phyloP scores from a whole-genome alignment of 2,113 vertebrate genomes.

The Brevimyrus niger region DNA sequence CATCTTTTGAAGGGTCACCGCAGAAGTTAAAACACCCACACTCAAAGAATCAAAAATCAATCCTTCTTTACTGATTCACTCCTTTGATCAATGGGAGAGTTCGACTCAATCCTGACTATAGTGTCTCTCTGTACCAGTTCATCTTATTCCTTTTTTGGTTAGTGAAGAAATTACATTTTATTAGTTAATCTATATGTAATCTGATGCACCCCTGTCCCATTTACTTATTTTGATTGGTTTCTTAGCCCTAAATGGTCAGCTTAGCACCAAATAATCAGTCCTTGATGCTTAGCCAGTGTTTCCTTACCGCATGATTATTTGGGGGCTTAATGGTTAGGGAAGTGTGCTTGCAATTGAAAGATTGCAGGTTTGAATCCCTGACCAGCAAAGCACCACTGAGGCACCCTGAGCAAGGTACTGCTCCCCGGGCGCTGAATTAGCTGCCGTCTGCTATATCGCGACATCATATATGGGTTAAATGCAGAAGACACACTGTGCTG shows the following conservation, averaged over 20 bases:
- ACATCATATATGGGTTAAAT: too few species aligned
- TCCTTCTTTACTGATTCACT: neutral
- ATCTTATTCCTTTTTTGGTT: neutral
- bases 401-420: too few species aligned
- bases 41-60: neutral
- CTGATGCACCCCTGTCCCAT: neutral
- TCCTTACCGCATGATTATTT: neutral
- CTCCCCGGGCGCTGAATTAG: too few species aligned
- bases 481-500: too few species aligned
- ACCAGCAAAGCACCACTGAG: too few species aligned
- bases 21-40: neutral
- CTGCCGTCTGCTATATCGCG: too few species aligned
- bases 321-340: too few species aligned
- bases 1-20: neutral
- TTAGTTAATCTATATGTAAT: neutral
- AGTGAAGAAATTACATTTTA: neutral
- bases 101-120: neutral
- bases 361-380: too few species aligned
- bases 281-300: neutral
- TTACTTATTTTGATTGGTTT: neutral
- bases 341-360: too few species aligned
- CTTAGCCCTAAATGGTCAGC: neutral
- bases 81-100: neutral
- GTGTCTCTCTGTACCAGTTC: neutral
- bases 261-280: neutral